Conservation (phyloP, 2,797 vertebrate genomes). For the Melanotaenia boesemani region DNA sequence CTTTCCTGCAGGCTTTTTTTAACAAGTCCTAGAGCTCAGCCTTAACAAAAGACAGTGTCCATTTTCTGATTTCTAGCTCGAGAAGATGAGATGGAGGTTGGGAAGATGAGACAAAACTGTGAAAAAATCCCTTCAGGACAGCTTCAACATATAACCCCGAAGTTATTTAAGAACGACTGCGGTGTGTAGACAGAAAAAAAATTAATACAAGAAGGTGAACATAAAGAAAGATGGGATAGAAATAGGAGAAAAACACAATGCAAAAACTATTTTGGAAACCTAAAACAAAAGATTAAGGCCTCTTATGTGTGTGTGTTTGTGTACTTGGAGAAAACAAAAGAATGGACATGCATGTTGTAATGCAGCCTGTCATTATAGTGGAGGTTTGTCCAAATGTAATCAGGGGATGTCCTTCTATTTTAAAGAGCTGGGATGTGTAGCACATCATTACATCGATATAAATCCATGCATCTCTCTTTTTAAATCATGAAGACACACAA, state of each 20-base stretch:
- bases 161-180: conserved; percentile 29
- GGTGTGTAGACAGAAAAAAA: conserved; percentile 21
- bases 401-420: too few relatives aligned
- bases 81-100: too few relatives aligned
- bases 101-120: conserved; percentile 49
- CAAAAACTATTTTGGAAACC: neutral
- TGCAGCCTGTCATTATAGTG: too few relatives aligned
- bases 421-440: too few relatives aligned
- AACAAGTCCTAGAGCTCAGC: conserved; percentile 33
- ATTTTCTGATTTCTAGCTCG: conserved; percentile 49
- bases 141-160: conserved; percentile 6
- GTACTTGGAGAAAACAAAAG: too few relatives aligned
- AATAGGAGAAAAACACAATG: conserved; percentile 18
- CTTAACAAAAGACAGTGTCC: conserved; percentile 63
- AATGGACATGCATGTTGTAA: too few relatives aligned
- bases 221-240: conserved; percentile 12
- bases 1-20: conserved; percentile 24
- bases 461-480: too few relatives aligned
- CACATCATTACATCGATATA: too few relatives aligned
- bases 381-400: too few relatives aligned
- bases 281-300: too few relatives aligned
- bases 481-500: too few relatives aligned
- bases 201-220: conserved; percentile 27
- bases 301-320: too few relatives aligned
- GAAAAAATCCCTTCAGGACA: conserved; percentile 56